Conservation (phyloP, 2,888 invertebrate species). For the Synergus umbraculus region DNA sequence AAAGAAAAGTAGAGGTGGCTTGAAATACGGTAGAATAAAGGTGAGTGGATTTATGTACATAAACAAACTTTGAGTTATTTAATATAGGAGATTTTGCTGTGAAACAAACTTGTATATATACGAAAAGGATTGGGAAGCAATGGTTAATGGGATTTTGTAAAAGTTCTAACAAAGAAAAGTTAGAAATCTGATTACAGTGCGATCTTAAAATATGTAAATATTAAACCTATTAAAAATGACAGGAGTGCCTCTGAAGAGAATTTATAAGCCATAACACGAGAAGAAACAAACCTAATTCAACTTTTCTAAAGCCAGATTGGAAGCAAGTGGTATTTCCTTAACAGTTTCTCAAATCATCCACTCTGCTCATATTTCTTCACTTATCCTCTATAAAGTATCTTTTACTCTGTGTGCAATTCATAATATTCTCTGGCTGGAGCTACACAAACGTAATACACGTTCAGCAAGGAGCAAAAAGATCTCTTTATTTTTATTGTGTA, state of each 20-base stretch:
- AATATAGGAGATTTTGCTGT: not conserved
- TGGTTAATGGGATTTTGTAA: not conserved
- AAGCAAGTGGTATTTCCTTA: not conserved
- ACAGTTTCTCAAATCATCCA: conserved; percentile 47
- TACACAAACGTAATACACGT: conserved; percentile 29
- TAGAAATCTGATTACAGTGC: not conserved
- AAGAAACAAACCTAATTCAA: conserved; percentile 4
- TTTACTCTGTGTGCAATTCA: conserved; percentile 23
- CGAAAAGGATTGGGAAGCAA: not conserved
- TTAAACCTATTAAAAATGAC: no score
- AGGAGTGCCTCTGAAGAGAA: no score
- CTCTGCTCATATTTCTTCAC: conserved; percentile 43
- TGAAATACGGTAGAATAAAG: conserved; percentile 49
- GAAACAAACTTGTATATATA: not conserved
- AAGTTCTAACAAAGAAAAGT: not conserved
- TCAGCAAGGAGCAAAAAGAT: conserved; percentile 12
- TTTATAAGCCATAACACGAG: not conserved
- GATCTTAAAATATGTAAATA: no score
- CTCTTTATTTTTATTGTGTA: conserved; percentile 46
- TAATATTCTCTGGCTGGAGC: conserved; percentile 20
- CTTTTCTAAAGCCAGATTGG: not conserved
- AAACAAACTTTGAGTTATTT: conserved; percentile 3
- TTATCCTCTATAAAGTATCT: conserved; percentile 28
- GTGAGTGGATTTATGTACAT: conserved; percentile 4
- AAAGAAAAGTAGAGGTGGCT: not conserved